Base-by-base conservation (phyloP, 1,140 invertebrate species). In the Brachionus paranguensis region DNA sequence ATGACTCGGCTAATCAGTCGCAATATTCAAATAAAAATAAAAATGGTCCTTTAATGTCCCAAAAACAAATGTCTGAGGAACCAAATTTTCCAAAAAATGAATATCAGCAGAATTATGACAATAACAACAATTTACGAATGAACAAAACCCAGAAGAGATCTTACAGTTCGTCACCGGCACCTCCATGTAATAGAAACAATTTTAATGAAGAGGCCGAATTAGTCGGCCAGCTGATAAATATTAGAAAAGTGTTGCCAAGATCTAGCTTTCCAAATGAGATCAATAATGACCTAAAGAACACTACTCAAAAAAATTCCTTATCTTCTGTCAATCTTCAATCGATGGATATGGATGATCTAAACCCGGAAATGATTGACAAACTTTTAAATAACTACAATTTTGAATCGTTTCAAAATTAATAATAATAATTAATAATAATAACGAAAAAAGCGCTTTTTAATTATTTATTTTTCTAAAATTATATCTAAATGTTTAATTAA, bases 341-440 rank as follows among this genome's bases (percentile, higher is more conserved):
- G 3, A 74, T 74, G 29, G 78, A 79, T 17, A 79, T 79, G 20
- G 78, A 79, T 24, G 78, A 79, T 37, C n/a, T 79, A 10, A 79
- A 64, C 20, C 41, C 78, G 14, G 78, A 79, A 55, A 79, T 79
- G 78, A 53, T 79, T 10, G 78, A 79, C 11, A 79, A 79, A 37
- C 43, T 79, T 17, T 64, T 79, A 12, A 78, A 78, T 29, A 79
- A 64, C 17, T 79, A 79, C 47, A 79, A 50, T 41, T 79, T 79
- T 79, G 78, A 79, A 17, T 79, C 78, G 4, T 79, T 43, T 74
- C 41, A 37, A 43, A 43, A 41, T 3, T 37, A 74, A 74, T 74
- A 74, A 74, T 14, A 33, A 37, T 43, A 43, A 41, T 3, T 37
- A 74, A 74, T 74, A 74, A 74, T 14, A 33, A 37, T 43, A n/a